A percentile compares a stretch with the other conserved stretches of the same genome.
Conservation (phyloP, 2,797 vertebrate genomes). For the Hemitrygon akajei region DNA sequence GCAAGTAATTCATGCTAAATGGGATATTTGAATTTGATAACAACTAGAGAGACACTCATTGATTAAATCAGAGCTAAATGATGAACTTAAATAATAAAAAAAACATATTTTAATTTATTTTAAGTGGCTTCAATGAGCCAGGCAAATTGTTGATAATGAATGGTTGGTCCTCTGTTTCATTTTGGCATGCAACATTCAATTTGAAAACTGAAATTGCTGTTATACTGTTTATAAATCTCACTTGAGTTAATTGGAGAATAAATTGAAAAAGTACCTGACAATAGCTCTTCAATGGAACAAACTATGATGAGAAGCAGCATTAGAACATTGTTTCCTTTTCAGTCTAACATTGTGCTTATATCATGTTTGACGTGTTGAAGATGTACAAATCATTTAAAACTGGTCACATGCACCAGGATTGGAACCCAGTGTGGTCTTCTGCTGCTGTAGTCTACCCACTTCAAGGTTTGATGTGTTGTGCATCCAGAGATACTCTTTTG, state of each 20-base stretch:
- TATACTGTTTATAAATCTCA: slow-evolving; percentile 10
- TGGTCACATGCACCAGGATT: not conserved
- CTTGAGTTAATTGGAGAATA: not conserved
- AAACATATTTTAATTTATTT: slow-evolving; percentile 9
- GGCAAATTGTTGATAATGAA: not conserved
- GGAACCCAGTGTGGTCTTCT: too few species aligned
- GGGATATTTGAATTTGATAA: not conserved
- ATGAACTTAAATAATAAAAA: not conserved
- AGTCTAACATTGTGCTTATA: not conserved
- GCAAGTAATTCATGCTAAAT: slow-evolving; percentile 23
- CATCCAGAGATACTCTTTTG: too few species aligned
- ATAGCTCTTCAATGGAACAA: not conserved
- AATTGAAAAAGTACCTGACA: slow-evolving; percentile 11
- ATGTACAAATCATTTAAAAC: not conserved
- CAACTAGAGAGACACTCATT: not conserved
- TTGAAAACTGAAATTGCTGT: not conserved
- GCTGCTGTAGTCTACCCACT: too few species aligned
- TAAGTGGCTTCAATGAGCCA: not conserved
- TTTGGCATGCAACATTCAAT: not conserved
- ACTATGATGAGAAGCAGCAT: not conserved
- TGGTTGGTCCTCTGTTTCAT: not conserved
- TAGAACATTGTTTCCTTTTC: not conserved
- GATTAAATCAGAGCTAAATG: slow-evolving; percentile 17
- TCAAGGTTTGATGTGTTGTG: too few species aligned
- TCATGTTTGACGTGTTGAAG: not conserved